A percentile compares a stretch with the other conserved stretches of the same genome.
Conservation (phyloP, 2,113 vertebrate species). For the Hystrix cristata region DNA sequence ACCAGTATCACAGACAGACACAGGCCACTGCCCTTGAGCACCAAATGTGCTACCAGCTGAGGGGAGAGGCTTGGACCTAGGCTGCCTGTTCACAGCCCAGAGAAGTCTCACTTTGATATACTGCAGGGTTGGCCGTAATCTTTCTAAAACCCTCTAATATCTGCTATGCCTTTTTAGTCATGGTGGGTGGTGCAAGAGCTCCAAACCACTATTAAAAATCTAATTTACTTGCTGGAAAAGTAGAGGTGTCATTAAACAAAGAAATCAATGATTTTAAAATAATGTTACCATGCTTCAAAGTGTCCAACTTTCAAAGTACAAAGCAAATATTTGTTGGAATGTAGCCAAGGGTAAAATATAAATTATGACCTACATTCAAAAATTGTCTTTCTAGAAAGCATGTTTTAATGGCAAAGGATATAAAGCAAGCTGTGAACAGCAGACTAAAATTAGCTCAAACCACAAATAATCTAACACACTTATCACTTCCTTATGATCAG, state of each 20-base stretch:
- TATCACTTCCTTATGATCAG: slow-evolving; percentile 77
- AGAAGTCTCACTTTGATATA: background rate
- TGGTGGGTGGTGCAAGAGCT: background rate
- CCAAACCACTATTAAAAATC: background rate
- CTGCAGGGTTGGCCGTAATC: background rate
- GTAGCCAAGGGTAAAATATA: slow-evolving; percentile 57
- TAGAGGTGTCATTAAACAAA: background rate
- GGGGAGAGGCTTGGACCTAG: background rate
- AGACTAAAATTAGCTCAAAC: slow-evolving; percentile 84
- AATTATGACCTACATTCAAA: slow-evolving; percentile 72
- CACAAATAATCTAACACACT: slow-evolving; percentile 78
- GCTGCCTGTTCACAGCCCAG: background rate
- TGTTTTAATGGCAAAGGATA: slow-evolving; percentile 74
- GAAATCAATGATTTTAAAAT: slow-evolving; percentile 12
- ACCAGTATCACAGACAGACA: background rate
- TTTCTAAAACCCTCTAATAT: slow-evolving; percentile 23
- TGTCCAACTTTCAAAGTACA: slow-evolving; percentile 23
- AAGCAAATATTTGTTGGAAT: slow-evolving; percentile 47
- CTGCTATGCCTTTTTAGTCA: background rate
- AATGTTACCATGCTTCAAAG: slow-evolving; percentile 10
- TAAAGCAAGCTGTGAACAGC: slow-evolving; percentile 71
- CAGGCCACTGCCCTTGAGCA: background rate
- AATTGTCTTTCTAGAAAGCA: slow-evolving; percentile 80
- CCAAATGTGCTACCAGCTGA: background rate
- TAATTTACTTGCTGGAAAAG: slow-evolving; percentile 45